phyloP scores from a whole-genome alignment of 2,888 invertebrate species.

The Ormyrus rosae region DNA sequence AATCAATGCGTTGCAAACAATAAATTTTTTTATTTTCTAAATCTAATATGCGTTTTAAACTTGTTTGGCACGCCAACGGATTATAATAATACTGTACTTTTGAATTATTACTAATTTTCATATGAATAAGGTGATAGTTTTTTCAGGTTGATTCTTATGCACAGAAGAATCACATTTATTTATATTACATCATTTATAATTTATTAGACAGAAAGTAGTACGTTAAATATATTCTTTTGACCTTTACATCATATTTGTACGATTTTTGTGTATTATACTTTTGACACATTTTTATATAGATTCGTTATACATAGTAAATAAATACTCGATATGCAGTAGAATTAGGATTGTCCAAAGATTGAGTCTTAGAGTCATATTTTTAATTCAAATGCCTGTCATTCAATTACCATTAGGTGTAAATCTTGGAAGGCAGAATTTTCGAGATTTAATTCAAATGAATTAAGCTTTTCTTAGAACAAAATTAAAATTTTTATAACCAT shows the following conservation, averaged over 20 bases:
- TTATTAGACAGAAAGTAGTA: conserved; percentile 4
- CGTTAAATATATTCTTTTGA: conserved; percentile 16
- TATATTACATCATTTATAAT: conserved; percentile 15
- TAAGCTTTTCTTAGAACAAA: too few relatives aligned
- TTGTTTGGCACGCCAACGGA: conserved; percentile 28
- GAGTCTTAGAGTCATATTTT: conserved; percentile 1
- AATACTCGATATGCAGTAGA: conserved; percentile 5
- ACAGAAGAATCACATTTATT: conserved; percentile 1
- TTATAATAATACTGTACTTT: conserved; percentile 34
- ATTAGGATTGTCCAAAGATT: conserved; percentile 32
- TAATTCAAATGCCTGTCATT: too few relatives aligned
- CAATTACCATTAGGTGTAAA: too few relatives aligned
- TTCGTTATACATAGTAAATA: conserved; percentile 6
- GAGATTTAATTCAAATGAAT: too few relatives aligned
- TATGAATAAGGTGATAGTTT: background rate
- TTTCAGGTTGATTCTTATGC: background rate
- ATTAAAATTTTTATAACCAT: too few relatives aligned
- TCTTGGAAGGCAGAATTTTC: too few relatives aligned
- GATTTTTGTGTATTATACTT: conserved; percentile 24
- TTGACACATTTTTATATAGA: conserved; percentile 25
- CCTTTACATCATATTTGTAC: conserved; percentile 12
- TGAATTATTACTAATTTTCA: background rate
- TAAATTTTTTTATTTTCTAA: conserved; percentile 44
- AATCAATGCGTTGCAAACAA: conserved; percentile 33
- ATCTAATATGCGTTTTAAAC: conserved; percentile 13